A percentile compares a stretch with the other conserved stretches of the same genome.
Conservation (phyloP, 2,113 vertebrate genomes). For the Xiphophorus maculatus region DNA sequence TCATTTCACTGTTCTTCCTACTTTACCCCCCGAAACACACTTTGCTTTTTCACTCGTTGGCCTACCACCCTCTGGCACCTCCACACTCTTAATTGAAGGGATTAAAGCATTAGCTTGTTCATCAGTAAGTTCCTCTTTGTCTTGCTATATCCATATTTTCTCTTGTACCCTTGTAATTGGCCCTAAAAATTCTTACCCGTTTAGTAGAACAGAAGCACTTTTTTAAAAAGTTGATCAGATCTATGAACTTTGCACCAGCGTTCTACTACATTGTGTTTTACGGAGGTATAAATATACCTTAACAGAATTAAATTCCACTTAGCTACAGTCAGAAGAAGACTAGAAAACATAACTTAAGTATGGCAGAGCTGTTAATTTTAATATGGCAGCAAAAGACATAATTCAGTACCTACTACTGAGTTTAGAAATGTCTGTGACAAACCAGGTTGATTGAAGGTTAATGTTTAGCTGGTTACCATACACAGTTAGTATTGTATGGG, state of each 20-base stretch:
- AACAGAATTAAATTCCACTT: not conserved
- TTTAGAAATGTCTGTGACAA: not conserved
- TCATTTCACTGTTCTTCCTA: slow-evolving; percentile 14
- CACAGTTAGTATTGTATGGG: no score
- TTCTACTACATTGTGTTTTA: not conserved
- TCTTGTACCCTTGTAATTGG: not conserved
- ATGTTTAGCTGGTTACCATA: no score
- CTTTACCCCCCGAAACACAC: not conserved
- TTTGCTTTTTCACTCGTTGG: slow-evolving; percentile 7
- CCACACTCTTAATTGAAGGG: not conserved
- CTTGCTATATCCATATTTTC: not conserved
- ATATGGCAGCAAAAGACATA: not conserved
- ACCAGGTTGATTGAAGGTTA: no score
- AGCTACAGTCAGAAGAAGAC: not conserved
- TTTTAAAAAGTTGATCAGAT: no score
- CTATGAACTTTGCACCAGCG: not conserved
- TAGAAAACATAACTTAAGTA: not conserved
- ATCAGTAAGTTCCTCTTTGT: not conserved
- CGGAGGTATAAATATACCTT: not conserved
- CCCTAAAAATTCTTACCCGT: not conserved
- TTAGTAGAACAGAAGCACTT: not conserved
- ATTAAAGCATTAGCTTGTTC: not conserved
- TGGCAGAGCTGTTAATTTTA: not conserved
- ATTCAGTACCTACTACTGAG: not conserved
- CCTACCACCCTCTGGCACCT: not conserved